These are phyloP conservation scores for Hylaea fasciaria DNA, from an alignment of 2,888 invertebrate species.

Conservation along the genomic window DNA sequence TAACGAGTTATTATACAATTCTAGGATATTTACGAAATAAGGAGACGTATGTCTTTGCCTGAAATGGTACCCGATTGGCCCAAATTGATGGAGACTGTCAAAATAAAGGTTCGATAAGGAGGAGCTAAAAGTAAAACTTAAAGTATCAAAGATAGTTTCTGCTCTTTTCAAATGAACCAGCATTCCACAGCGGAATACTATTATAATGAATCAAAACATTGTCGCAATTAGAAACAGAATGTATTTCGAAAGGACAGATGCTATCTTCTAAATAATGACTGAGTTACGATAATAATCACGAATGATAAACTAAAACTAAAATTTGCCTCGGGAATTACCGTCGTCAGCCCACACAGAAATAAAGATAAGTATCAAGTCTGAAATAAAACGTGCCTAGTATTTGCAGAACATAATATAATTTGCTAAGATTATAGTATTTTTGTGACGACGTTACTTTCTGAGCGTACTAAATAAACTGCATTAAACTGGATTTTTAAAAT, in stretches of 20 bases:
- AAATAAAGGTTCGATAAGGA: conserved; percentile 87
- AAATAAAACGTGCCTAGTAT: too few relatives aligned
- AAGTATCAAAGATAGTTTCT: conserved; percentile 53
- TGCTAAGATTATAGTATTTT: conserved; percentile 11
- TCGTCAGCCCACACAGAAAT: conserved; percentile 46
- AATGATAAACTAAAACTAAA: conserved; percentile 69
- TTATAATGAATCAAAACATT: background rate
- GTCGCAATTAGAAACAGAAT: background rate
- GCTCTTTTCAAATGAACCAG: conserved; percentile 57
- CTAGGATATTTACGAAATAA: conserved; percentile 88
- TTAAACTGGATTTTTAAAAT: conserved; percentile 75
- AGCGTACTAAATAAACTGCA: conserved; percentile 75
- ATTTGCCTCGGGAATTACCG: conserved; percentile 58
- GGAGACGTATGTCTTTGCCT: conserved; percentile 88
- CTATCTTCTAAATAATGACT: conserved; percentile 73
- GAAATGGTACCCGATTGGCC: conserved; percentile 93
- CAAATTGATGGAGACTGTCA: conserved; percentile 87
- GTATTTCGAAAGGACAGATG: conserved; percentile 61
- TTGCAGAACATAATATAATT: conserved; percentile 1
- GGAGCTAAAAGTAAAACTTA: conserved; percentile 62
- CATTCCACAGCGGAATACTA: background rate
- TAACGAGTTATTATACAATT: conserved; percentile 76
- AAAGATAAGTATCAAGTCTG: background rate
- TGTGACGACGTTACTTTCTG: conserved; percentile 53
- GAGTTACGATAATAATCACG: conserved; percentile 58